Evolutionary conservation across 1,140 invertebrate species (phyloP).

Genomic region (Meteorus sp.): DNA sequence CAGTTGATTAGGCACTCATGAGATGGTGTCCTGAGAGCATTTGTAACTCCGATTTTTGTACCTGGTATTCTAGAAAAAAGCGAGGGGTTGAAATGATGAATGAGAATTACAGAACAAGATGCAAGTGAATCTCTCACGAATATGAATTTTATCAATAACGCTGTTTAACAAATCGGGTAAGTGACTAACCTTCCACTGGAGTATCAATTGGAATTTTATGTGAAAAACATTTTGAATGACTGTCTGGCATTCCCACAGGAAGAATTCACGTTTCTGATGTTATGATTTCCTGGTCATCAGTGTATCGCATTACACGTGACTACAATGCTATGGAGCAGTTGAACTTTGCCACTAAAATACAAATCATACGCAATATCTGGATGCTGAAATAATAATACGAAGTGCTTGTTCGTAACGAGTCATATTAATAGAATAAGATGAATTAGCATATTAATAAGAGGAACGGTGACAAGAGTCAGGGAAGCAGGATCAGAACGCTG

Average conservation of each 20-base stretch:
- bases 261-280: neutral
- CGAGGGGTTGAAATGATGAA: neutral
- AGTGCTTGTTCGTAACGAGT: neutral
- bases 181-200: no score
- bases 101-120: no score
- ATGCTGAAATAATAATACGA: no score
- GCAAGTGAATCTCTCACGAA: no score
- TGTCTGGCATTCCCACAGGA: slow-evolving; percentile 3
- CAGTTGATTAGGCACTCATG: slow-evolving; percentile 50
- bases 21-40: slow-evolving; percentile 30
- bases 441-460: slow-evolving; percentile 62
- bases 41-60: slow-evolving; percentile 34
- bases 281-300: slow-evolving; percentile 24
- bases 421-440: slow-evolving; percentile 10
- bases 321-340: neutral
- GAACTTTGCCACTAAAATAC: no score
- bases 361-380: no score
- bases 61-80: neutral
- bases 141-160: no score
- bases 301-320: slow-evolving; percentile 29
- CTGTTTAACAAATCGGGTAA: no score
- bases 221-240: no score
- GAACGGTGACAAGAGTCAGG: slow-evolving; percentile 57
- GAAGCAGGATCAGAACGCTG: slow-evolving; percentile 55
- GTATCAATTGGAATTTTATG: no score